Percentiles rank a stretch among this genome's conserved stretches.
phyloP scores from a whole-genome alignment of 1,140 invertebrate genomes.

The Heterodera carotae region DNA sequence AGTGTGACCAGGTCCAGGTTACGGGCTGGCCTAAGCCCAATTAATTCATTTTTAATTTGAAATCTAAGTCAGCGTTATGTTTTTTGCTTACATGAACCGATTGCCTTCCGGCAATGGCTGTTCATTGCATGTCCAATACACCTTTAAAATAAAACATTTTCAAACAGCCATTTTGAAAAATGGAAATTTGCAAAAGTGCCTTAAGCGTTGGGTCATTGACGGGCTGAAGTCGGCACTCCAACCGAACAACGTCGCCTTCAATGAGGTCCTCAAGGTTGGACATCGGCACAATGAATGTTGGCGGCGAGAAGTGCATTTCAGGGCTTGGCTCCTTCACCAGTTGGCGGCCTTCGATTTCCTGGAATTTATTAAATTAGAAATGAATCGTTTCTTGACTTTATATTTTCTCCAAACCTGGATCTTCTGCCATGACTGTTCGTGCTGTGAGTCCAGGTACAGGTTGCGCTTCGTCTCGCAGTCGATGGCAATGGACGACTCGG shows the following conservation, averaged over 20 bases:
- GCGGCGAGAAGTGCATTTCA: constrained; percentile 54
- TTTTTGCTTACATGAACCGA: constrained; percentile 74
- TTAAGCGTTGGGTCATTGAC: constrained; percentile 67
- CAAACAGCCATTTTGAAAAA: not conserved
- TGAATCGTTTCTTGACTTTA: too few relatives aligned
- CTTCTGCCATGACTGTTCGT: constrained; percentile 90
- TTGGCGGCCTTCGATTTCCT: constrained; percentile 61
- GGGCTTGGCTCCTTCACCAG: constrained; percentile 46
- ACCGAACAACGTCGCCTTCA: constrained; percentile 87
- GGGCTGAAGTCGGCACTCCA: constrained; percentile 76
- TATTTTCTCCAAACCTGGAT: constrained; percentile 71
- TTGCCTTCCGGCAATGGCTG: constrained; percentile 68
- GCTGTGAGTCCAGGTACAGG: constrained; percentile 61
- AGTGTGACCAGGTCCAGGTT: constrained; percentile 96
- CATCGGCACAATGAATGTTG: constrained; percentile 58
- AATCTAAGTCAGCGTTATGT: constrained; percentile 67
- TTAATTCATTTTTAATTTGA: not conserved
- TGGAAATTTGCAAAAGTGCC: constrained; percentile 70
- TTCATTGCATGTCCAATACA: constrained; percentile 82
- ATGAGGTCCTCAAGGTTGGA: constrained; percentile 70
- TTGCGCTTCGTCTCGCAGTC: constrained; percentile 65
- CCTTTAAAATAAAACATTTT: constrained; percentile 14
- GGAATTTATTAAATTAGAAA: not conserved
- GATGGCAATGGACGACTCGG: constrained; percentile 85
- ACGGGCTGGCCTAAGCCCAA: constrained; percentile 82